Conservation (phyloP, 2,797 vertebrate species). For the Acanthis flammea region DNA sequence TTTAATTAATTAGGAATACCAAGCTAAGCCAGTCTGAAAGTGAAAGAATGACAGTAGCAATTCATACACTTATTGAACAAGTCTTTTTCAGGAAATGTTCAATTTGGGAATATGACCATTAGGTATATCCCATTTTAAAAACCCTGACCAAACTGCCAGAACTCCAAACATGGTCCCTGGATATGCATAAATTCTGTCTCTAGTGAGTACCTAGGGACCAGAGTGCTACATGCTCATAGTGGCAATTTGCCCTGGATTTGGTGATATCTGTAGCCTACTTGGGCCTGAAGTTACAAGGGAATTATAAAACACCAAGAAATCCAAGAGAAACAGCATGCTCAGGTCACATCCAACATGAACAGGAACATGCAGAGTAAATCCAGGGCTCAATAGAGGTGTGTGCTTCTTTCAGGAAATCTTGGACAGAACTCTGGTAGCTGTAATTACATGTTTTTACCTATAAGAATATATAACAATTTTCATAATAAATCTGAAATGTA, state of each 20-base stretch:
- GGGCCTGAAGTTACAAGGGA: neutral
- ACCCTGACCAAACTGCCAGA: neutral
- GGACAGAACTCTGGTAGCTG: neutral
- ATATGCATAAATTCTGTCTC: neutral
- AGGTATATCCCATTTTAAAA: neutral
- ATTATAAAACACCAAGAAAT: neutral
- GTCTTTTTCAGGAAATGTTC: neutral
- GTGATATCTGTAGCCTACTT: too few species aligned
- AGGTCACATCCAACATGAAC: rapidly evolving
- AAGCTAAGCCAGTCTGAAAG: neutral
- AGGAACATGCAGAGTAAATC: neutral
- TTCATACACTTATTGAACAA: neutral
- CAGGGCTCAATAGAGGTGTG: neutral
- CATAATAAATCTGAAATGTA: neutral
- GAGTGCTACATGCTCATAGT: neutral
- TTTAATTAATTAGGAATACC: neutral
- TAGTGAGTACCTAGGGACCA: rapidly evolving
- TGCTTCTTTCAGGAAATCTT: neutral
- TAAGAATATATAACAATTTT: neutral
- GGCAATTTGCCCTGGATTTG: neutral
- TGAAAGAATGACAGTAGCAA: neutral
- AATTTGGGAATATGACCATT: neutral
- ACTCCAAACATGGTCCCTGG: neutral
- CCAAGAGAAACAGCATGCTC: neutral
- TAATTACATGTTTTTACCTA: rapidly evolving